These are phyloP conservation scores for Phoxinus phoxinus DNA, from an alignment of 2,113 vertebrate genomes.

Conservation along the genomic window DNA sequence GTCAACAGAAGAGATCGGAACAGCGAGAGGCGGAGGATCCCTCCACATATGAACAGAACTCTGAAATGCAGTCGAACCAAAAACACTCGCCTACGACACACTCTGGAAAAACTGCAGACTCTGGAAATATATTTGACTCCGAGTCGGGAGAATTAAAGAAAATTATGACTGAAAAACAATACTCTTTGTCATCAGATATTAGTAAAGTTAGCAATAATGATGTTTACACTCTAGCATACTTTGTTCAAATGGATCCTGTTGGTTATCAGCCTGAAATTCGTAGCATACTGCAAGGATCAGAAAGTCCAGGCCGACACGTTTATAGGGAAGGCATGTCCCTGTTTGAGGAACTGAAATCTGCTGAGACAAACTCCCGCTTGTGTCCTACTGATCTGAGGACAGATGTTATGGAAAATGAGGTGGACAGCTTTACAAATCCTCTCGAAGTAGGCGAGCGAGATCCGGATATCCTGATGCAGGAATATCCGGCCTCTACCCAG, in stretches of 20 bases:
- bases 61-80: not conserved
- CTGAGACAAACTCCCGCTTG: slow-evolving; percentile 1
- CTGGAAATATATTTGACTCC: not conserved
- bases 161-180: not conserved
- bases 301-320: not conserved
- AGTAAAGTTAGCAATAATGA: not conserved
- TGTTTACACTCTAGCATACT: slow-evolving; percentile 10
- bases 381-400: slow-evolving; percentile 5
- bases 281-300: not conserved
- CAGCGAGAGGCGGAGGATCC: not conserved
- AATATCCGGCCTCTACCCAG: slow-evolving; percentile 57
- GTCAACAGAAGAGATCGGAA: slow-evolving; percentile 49
- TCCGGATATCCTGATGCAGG: slow-evolving; percentile 56
- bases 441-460: not conserved
- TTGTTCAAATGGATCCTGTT: slow-evolving; percentile 14
- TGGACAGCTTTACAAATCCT: not conserved
- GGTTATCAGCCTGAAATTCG: not conserved
- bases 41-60: not conserved
- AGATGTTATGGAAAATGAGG: not conserved
- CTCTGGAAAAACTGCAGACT: slow-evolving; percentile 10
- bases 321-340: slow-evolving; percentile 12
- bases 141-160: not conserved
- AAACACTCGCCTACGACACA: not conserved
- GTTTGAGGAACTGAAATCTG: slow-evolving; percentile 15
- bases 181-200: not conserved